Evolutionary conservation across 1,140 invertebrate genomes (phyloP).

Genomic region (Trypoxylus dichotomus): DNA sequence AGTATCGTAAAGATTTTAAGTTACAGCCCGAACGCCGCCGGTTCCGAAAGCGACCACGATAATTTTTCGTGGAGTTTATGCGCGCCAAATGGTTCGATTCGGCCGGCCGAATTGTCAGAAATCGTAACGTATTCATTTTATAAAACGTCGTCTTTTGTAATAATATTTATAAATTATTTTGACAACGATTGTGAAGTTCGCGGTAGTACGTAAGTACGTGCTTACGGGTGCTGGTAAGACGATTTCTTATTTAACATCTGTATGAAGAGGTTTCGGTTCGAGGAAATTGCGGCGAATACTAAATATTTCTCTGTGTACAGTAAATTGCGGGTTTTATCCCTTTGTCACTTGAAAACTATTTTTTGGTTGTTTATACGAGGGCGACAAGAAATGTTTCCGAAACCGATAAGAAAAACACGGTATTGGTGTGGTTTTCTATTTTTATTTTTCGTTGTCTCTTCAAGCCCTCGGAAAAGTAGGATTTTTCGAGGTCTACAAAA

Average conservation of each 20-base stretch:
- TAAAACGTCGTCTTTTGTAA: not conserved
- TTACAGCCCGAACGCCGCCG: not conserved
- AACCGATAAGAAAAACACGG: too few relatives aligned
- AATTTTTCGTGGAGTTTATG: not conserved
- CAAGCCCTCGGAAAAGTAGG: too few relatives aligned
- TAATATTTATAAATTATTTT: constrained; percentile 9
- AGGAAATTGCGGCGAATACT: not conserved
- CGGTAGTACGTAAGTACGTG: not conserved
- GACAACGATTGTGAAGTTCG: not conserved
- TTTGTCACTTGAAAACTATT: too few relatives aligned
- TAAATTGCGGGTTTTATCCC: not conserved
- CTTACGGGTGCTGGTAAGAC: not conserved
- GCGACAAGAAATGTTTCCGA: too few relatives aligned
- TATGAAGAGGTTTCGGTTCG: not conserved
- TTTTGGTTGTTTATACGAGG: too few relatives aligned
- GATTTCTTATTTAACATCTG: not conserved
- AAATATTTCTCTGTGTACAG: not conserved
- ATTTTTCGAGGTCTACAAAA: too few relatives aligned
- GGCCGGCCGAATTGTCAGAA: not conserved
- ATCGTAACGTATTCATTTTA: not conserved
- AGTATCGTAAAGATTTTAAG: constrained; percentile 1
- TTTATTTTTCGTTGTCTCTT: too few relatives aligned
- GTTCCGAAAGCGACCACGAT: not conserved
- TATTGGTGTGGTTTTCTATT: too few relatives aligned
- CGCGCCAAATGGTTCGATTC: not conserved